Base-by-base conservation (phyloP, 2,113 vertebrate species). In the Galbula dea region DNA sequence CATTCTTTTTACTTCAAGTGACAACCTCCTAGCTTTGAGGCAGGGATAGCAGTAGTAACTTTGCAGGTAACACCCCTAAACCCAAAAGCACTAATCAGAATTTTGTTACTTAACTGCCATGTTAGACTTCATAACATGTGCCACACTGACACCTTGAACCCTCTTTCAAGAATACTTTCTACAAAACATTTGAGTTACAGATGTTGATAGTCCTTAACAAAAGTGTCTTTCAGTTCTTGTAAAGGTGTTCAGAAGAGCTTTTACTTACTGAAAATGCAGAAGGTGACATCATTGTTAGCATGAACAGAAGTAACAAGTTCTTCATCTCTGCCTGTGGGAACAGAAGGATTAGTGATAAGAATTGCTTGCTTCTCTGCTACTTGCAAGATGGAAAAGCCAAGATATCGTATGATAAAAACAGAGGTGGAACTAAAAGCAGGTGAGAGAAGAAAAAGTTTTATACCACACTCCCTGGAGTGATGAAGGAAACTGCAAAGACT, bases 191-290 rank as follows among this genome's bases (percentile, higher is more conserved):
- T 67, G 52, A 71, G 34, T 69, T 75, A 54, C 32, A 79, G 51
- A 63, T 46, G 34, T 30, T 54, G 49, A 49, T 41, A 76, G 29
- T 45, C 76, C 58, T 72, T 72, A 93, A 62, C 12, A 88, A 27
- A 63, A 79, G 7, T 24, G 54, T 82, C 66, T 79, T 68, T 78
- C 16, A 58, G 62, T 75, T 75, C n/a, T 86, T 3, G 0, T 49
- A 63, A 61, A 6, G 55, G 52, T 12, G 41, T 23, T 87, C 67
- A 79, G 54, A 90, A 78, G 13, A 66, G 43, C 20, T 76, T 89
- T 51, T 96, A 97, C 97, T 97, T 95, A 97, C 97, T 32, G 92
- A 91, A 91, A 88, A 93, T 7, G 74, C 66, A 78, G 92, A 77
- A 71, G 78, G 62, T 67, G 87, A 39, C 32, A 90, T 63, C 49